Percentiles rank a stretch among this genome's conserved stretches.
These are phyloP conservation scores for Brachyistius frenatus DNA, from an alignment of 2,113 vertebrate genomes.

Conservation along the genomic window DNA sequence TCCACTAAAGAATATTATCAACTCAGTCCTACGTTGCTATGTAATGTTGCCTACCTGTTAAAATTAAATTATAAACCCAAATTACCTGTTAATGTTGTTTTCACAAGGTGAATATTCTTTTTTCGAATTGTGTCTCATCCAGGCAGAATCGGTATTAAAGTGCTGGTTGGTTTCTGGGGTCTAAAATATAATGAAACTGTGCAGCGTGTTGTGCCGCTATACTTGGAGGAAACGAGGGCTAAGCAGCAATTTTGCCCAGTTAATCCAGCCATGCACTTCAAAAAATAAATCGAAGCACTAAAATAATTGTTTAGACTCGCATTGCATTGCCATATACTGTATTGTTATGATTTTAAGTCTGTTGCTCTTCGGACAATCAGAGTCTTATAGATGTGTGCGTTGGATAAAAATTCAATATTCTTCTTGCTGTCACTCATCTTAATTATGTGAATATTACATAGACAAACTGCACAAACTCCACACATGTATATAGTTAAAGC, in stretches of 20 bases:
- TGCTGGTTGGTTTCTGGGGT: conserved; percentile 4
- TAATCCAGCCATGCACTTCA: neutral
- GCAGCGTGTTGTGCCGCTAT: neutral
- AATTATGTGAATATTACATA: no score
- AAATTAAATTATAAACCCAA: neutral
- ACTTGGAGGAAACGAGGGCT: neutral
- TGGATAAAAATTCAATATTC: no score
- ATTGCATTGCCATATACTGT: no score
- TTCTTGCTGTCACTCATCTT: no score
- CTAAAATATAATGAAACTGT: conserved; percentile 1
- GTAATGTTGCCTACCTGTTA: neutral
- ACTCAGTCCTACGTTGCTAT: neutral
- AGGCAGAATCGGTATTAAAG: neutral
- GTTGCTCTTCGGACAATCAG: no score
- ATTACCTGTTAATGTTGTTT: neutral
- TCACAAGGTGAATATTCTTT: neutral
- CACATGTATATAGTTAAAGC: neutral
- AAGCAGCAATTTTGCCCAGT: neutral
- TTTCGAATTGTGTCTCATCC: neutral
- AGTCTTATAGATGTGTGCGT: no score
- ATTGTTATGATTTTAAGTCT: no score
- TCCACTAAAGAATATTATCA: neutral
- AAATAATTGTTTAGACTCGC: neutral
- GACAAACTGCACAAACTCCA: no score
- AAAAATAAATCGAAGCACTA: neutral